Evolutionary conservation across 2,888 invertebrate genomes (phyloP), one percentile per base, ranked within the genome.

Genomic region (Hemistola chrysoprasaria): DNA sequence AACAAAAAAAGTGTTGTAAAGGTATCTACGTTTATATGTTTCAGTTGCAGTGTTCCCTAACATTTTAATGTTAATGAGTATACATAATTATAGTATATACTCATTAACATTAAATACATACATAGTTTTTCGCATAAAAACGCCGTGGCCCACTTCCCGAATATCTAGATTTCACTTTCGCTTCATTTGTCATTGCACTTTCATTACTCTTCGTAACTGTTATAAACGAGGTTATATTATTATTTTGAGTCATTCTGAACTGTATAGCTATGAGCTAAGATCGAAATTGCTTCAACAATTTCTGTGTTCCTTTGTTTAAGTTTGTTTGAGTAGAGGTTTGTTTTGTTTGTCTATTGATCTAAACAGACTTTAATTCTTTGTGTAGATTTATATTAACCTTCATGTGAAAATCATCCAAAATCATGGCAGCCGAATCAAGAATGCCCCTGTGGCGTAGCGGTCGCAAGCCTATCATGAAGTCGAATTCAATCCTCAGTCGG

Each of bases 161-260:
- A 40, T 42, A 37, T 56, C 44, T 48, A 55, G 22, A 47, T 51
- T 50, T 59, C 56, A 62, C 65, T 72, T 65, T 65, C 66, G 48
- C 57, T 65, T 63, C 45, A 58, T 56, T 59, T 63, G 61, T 64
- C 58, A 61, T 57, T 48, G 50, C 59, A 68, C 72, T 72, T 75
- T 73, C 67, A 64, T 68, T 65, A 60, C 50, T 57, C 40, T 45
- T 53, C 50, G 48, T 47, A 45, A 51, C 54, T 45, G 54, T 59
- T 48, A 49, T 47, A 29, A 33, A 23, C 31, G 40, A 30, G 38
- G 38, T 46, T 47, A 47, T 11, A 22, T 23, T 38, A 6, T 11
- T 6, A 20, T 30, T 3, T 23, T 4, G 4, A 16, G 10, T 4
- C 6, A 32, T 27, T 44, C 43, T 38, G 7, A 37, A 43, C 45